These are phyloP conservation scores for Antedon mediterranea DNA, from an alignment of 53 echinoderm and acorn worm species.

Conservation along the genomic window DNA sequence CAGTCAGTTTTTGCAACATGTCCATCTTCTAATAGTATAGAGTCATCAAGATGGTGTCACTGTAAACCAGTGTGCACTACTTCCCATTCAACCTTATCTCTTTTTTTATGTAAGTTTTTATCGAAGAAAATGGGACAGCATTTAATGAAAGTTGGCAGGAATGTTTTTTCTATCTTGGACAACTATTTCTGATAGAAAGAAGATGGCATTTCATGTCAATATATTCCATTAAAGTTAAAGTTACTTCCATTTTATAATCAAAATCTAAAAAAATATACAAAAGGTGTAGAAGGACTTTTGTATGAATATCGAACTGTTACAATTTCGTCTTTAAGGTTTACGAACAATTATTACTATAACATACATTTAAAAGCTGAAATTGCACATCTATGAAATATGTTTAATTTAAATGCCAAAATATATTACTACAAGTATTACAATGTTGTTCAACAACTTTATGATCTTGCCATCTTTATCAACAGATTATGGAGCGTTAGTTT, in stretches of 20 bases:
- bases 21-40: not conserved
- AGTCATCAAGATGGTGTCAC: not conserved
- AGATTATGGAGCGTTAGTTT: too few relatives aligned
- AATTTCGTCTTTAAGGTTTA: too few relatives aligned
- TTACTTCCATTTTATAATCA: not conserved
- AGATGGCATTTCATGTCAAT: not conserved
- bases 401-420: too few relatives aligned
- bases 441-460: too few relatives aligned
- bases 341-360: too few relatives aligned
- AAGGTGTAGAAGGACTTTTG: too few relatives aligned
- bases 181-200: not conserved
- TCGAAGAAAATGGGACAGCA: not conserved
- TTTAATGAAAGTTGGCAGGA: not conserved
- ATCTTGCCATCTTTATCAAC: too few relatives aligned
- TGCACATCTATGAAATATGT: too few relatives aligned
- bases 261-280: not conserved
- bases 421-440: too few relatives aligned
- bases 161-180: not conserved
- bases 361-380: too few relatives aligned
- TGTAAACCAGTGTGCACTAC: not conserved
- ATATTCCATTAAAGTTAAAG: not conserved
- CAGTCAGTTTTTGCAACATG: not conserved
- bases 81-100: not conserved
- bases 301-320: too few relatives aligned
- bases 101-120: not conserved